Percentiles rank a stretch among this genome's conserved stretches.
Evolutionary conservation across 1,140 invertebrate species (phyloP).

Genomic region (Oryctes rhinoceros): DNA sequence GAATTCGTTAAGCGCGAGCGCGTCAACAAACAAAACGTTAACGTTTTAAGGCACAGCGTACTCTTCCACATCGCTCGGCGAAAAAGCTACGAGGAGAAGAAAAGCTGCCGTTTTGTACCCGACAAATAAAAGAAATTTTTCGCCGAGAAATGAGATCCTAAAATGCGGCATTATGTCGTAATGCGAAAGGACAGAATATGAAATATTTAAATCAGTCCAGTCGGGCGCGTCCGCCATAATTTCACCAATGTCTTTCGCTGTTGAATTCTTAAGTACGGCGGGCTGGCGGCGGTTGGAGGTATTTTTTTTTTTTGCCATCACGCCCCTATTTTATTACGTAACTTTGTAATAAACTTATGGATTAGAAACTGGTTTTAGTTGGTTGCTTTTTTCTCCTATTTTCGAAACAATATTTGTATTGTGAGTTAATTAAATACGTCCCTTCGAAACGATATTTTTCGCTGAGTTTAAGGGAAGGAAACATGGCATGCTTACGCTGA

Average conservation of each 20-base stretch:
- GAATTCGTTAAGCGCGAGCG: constrained; percentile 12
- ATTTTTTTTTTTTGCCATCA: neutral
- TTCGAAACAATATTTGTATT: too few relatives aligned
- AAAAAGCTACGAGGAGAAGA: neutral
- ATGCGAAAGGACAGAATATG: constrained; percentile 14
- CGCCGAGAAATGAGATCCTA: constrained; percentile 6
- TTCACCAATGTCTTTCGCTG: neutral
- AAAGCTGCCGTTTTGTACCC: constrained; percentile 10
- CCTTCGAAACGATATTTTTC: too few relatives aligned
- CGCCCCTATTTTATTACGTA: neutral
- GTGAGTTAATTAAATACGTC: too few relatives aligned
- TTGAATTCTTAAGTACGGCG: neutral
- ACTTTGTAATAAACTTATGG: too few relatives aligned
- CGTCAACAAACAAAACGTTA: constrained; percentile 21
- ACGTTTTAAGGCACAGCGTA: neutral
- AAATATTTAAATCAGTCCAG: constrained; percentile 18
- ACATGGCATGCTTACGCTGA: too few relatives aligned
- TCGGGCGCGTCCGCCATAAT: neutral
- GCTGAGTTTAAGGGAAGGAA: too few relatives aligned
- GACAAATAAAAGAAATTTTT: constrained; percentile 23
- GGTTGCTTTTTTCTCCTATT: too few relatives aligned
- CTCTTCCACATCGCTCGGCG: neutral
- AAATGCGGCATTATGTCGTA: constrained; percentile 12
- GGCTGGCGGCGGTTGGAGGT: neutral
- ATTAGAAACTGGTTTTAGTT: too few relatives aligned